Percentiles rank a stretch among this genome's conserved stretches.
Evolutionary conservation across 2,113 vertebrate species (phyloP).

Genomic region (Vireo altiloquus): DNA sequence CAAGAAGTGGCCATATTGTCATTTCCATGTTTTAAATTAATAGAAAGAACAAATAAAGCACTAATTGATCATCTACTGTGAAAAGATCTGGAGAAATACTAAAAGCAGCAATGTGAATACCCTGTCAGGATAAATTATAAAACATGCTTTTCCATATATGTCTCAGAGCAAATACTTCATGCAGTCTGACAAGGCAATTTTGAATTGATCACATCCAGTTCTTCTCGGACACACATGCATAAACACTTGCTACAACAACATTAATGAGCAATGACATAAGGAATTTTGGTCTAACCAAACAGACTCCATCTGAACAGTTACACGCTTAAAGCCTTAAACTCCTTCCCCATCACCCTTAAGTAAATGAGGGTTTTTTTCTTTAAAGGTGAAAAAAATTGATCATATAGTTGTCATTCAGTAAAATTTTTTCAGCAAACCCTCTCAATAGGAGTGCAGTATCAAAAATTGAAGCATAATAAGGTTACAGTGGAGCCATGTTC

Average conservation of each 20-base stretch:
- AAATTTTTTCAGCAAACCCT: not conserved
- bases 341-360: not conserved
- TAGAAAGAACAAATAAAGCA: slow-evolving; percentile 10
- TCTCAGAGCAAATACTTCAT: slow-evolving; percentile 8
- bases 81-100: slow-evolving; percentile 7
- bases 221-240: slow-evolving; percentile 49
- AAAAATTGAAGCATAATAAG: not conserved
- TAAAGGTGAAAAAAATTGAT: not conserved
- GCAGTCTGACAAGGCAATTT: slow-evolving; percentile 34
- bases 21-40: not conserved
- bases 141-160: not conserved
- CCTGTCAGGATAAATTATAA: slow-evolving; percentile 43
- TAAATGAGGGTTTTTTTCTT: not conserved
- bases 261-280: slow-evolving; percentile 46
- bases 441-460: not conserved
- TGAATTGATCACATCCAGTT: slow-evolving; percentile 33
- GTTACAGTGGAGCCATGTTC: not conserved
- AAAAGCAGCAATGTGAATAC: slow-evolving; percentile 22
- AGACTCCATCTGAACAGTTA: not conserved
- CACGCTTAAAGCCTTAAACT: not conserved
- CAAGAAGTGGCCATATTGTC: not conserved
- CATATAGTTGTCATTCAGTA: not conserved
- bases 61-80: slow-evolving; percentile 11
- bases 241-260: slow-evolving; percentile 45
- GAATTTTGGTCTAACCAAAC: slow-evolving; percentile 53